phyloP scores from a whole-genome alignment of 2,888 invertebrate genomes.

The Aradus depressus region DNA sequence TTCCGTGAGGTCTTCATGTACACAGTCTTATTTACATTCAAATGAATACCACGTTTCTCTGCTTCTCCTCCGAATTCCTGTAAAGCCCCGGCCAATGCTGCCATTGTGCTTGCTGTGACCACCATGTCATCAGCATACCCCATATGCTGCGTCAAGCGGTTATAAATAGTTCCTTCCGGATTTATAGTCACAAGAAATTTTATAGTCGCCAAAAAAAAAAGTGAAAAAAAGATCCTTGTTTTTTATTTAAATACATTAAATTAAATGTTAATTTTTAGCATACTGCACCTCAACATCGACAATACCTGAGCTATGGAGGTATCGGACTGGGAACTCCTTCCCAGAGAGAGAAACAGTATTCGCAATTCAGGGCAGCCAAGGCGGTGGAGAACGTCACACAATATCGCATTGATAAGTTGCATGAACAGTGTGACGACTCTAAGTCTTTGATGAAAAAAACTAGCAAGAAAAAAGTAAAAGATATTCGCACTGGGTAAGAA shows the following conservation, averaged over 20 bases:
- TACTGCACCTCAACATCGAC: constrained; percentile 78
- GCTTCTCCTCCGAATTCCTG: too few relatives aligned
- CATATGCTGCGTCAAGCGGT: too few relatives aligned
- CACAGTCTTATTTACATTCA: too few relatives aligned
- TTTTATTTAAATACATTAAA: neutral
- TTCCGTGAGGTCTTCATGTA: too few relatives aligned
- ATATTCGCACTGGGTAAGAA: constrained; percentile 59
- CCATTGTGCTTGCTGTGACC: too few relatives aligned
- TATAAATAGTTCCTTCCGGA: too few relatives aligned
- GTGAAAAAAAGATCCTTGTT: neutral
- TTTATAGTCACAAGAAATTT: neutral
- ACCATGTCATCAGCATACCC: too few relatives aligned
- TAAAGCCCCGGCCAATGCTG: too few relatives aligned
- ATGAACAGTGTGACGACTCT: constrained; percentile 41
- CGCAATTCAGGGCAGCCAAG: constrained; percentile 50
- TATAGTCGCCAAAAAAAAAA: neutral
- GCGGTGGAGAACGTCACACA: constrained; percentile 56
- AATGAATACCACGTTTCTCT: too few relatives aligned
- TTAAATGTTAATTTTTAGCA: constrained; percentile 48
- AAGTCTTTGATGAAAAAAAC: constrained; percentile 48
- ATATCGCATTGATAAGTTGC: constrained; percentile 40
- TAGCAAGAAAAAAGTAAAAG: constrained; percentile 46
- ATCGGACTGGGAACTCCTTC: constrained; percentile 66
- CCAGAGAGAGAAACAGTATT: constrained; percentile 66
- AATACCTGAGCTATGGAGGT: constrained; percentile 69